phyloP scores from a whole-genome alignment of 2,113 vertebrate species.

The Eublepharis macularius region DNA sequence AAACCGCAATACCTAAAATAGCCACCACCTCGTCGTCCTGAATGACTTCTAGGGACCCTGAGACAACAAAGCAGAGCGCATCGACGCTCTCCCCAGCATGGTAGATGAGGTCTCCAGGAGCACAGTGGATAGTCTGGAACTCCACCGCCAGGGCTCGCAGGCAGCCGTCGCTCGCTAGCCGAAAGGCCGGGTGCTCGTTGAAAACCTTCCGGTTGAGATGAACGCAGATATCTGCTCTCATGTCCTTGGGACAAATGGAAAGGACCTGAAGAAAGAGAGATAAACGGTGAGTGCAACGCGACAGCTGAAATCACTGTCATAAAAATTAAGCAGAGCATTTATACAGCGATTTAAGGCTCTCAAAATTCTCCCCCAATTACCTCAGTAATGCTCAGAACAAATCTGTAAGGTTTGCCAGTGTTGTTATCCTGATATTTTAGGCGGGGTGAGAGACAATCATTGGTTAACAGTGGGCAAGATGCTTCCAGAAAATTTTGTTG shows the following conservation, averaged over 20 bases:
- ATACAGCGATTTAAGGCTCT: background rate
- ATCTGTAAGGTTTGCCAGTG: background rate
- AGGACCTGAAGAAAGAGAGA: conserved; percentile 80
- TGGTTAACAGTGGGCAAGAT: too few species aligned
- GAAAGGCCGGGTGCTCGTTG: conserved; percentile 95
- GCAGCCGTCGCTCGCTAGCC: conserved; percentile 94
- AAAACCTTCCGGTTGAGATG: conserved; percentile 97
- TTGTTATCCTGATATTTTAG: background rate
- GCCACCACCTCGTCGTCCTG: conserved; percentile 98
- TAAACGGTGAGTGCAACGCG: background rate
- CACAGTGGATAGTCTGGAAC: conserved; percentile 96
- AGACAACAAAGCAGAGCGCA: conserved; percentile 95
- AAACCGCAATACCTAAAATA: conserved; percentile 86
- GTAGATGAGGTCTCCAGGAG: conserved; percentile 96
- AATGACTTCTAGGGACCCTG: conserved; percentile 96
- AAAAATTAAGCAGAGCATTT: background rate
- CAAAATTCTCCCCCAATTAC: background rate
- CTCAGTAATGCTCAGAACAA: background rate
- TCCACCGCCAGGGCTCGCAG: conserved; percentile 93
- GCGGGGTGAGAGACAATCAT: too few species aligned
- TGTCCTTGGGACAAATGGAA: conserved; percentile 97
- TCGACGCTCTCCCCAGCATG: conserved; percentile 95
- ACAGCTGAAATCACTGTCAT: background rate
- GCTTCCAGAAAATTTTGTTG: too few species aligned
- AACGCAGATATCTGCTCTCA: conserved; percentile 96